These are phyloP conservation scores for Clarias gariepinus DNA, from an alignment of 2,113 vertebrate species.

Conservation along the genomic window DNA sequence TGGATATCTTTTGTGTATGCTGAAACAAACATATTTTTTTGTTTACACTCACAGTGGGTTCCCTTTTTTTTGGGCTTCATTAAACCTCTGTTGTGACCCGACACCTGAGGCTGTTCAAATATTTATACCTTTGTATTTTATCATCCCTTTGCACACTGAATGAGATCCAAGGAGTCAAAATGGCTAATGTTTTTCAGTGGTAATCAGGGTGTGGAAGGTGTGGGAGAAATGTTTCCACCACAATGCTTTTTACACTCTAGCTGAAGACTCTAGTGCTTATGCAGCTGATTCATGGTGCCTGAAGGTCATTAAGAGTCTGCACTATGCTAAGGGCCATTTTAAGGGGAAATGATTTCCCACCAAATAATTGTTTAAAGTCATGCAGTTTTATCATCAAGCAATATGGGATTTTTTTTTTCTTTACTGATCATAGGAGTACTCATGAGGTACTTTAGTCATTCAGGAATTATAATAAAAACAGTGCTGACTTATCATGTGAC, in stretches of 20 bases:
- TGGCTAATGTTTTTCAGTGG: slow-evolving; percentile 8
- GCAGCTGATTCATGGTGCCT: slow-evolving; percentile 17
- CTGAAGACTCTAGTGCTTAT: not conserved
- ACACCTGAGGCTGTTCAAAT: slow-evolving; percentile 60
- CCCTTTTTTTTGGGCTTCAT: slow-evolving; percentile 48
- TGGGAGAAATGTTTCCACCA: slow-evolving; percentile 14
- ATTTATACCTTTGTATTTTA: slow-evolving; percentile 59
- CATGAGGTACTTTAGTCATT: slow-evolving; percentile 3
- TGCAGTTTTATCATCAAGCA: not conserved
- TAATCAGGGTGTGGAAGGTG: not conserved
- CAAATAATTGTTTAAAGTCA: not conserved
- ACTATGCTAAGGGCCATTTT: not conserved
- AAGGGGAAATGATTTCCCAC: not conserved
- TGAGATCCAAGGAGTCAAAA: not conserved
- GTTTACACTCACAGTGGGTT: not conserved
- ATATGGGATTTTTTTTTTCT: not conserved
- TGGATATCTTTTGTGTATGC: not conserved
- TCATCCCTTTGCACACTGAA: slow-evolving; percentile 12
- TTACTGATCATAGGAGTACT: not conserved
- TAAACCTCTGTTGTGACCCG: slow-evolving; percentile 24
- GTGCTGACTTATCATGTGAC: slow-evolving; percentile 4
- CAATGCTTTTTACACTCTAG: slow-evolving; percentile 3
- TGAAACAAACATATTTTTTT: not conserved
- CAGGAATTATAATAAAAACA: not conserved
- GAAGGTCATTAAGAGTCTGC: not conserved